Conservation (phyloP, 2,113 vertebrate species). For the Scomber scombrus region DNA sequence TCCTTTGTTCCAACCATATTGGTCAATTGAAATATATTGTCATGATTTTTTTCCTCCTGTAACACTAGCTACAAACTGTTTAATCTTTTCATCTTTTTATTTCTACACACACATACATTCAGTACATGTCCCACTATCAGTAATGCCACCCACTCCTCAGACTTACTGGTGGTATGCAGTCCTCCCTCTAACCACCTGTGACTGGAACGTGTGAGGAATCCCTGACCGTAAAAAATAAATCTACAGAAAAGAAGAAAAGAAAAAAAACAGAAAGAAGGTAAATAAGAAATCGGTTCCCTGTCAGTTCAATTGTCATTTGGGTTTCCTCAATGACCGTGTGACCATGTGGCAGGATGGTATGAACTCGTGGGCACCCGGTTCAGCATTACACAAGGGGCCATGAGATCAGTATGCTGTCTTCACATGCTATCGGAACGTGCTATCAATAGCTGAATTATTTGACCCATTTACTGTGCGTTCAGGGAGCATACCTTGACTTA, state of each 20-base stretch:
- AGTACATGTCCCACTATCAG: neutral
- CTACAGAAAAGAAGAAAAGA: constrained; percentile 9
- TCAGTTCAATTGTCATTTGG: too few species aligned
- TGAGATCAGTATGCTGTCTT: constrained; percentile 26
- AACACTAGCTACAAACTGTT: too few species aligned
- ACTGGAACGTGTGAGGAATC: constrained; percentile 17
- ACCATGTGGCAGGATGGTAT: neutral
- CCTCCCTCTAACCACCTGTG: constrained; percentile 12
- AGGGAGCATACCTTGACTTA: too few species aligned
- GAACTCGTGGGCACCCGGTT: neutral
- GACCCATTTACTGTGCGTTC: neutral
- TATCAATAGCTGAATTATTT: neutral
- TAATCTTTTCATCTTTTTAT: neutral
- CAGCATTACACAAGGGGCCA: neutral
- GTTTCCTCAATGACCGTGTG: neutral
- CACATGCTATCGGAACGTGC: neutral
- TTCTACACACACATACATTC: neutral
- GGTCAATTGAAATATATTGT: too few species aligned
- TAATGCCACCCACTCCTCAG: constrained; percentile 11
- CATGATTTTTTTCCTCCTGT: neutral
- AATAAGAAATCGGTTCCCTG: neutral
- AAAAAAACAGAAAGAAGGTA: neutral
- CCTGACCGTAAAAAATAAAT: neutral
- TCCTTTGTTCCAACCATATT: too few species aligned
- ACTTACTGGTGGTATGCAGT: constrained; percentile 17